Base-by-base conservation (phyloP, 2,113 vertebrate genomes). In the Acanthisitta chloris region DNA sequence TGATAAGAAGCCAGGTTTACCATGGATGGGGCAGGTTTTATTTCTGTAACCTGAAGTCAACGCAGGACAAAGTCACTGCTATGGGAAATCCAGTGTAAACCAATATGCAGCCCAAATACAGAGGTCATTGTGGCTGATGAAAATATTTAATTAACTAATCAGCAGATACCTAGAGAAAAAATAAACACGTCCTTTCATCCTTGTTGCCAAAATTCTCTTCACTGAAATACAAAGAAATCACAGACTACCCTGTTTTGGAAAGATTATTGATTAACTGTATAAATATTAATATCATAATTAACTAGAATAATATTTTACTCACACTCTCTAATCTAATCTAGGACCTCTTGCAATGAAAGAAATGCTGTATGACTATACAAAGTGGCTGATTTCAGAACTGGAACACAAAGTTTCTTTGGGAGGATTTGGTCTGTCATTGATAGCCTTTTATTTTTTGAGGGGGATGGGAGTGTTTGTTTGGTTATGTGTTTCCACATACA, bases 81-180 rank as follows among this genome's bases (percentile, higher is more conserved):
- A 14, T 38, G 74, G 70, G 77, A 95, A 93, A 91, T 81, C 40
- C 66, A 87, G 21, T 34, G 45, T 83, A 96, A 97, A 67, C 28
- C 73, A 94, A 67, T 78, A 84, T 8, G 54, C 1, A 54, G 49
- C 34, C 14, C n/a, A 86, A 83, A 96, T 43, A 90, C 45, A 85
- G 88, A 91, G 78, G 81, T 96, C 90, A 93, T 25, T 38, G 28
- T 42, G 66, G 70, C n/a, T 10, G 70, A 84, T 72, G 74, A 97
- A 96, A 97, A 86, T 91, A 94, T 59, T 95, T 95, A 54, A 97
- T 93, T 74, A 97, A 81, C 65, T 81, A 96, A 96, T 95, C 93
- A 86, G 57, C 79, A 89, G 84, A 78, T 79, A 91, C 33, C 67
- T 59, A 74, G 38, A 71, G 71, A 34, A 94, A 96, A 97, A 97